Base-by-base conservation (phyloP, 2,888 invertebrate species). In the Clanis bilineata region DNA sequence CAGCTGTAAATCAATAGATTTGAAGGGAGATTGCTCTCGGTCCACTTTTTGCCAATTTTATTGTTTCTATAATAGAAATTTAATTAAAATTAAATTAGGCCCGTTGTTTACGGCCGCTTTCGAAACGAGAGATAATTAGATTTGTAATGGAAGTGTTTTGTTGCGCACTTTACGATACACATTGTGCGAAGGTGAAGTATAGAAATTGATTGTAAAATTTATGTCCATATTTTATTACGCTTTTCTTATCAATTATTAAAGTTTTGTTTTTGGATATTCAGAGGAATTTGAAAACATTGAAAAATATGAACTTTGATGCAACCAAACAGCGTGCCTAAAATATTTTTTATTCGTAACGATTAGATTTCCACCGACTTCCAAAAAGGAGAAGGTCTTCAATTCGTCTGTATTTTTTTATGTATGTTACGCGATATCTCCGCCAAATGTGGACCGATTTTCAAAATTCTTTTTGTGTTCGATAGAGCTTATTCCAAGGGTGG, bases 31-130 rank as follows among this genome's bases (percentile, higher is more conserved):
- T 83, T 77, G 70, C 68, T 67, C 64, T 64, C 64, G 73, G 60
- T 70, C 73, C 66, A 77, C 69, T 81, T 83, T 80, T 82, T 78
- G 79, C 75, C 73, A 75, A 76, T 80, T 77, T 80, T 74, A 81
- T 83, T 81, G 81, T 77, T 79, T 74, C 73, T 72, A 74, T 74
- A 74, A 72, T 51, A 71, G 70, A 73, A 68, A 80, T 77, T 77
- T 77, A 83, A 83, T 79, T 79, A 82, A 68, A 75, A 67, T 72
- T 71, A 71, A 69, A 75, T 74, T 72, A 74, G 65, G 58, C 64
- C 63, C 39, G 62, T 60, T 60, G 62, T 68, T 71, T 68, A 60
- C 57, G 44, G 36, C 36, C 41, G 25, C 39, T 60, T 60, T 57
- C 22, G 41, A 60, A 51, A 57, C 21, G 15, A 32, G 22, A 32